Evolutionary conservation across 2,888 invertebrate genomes (phyloP).

Genomic region (Spilosoma lubricipeda): DNA sequence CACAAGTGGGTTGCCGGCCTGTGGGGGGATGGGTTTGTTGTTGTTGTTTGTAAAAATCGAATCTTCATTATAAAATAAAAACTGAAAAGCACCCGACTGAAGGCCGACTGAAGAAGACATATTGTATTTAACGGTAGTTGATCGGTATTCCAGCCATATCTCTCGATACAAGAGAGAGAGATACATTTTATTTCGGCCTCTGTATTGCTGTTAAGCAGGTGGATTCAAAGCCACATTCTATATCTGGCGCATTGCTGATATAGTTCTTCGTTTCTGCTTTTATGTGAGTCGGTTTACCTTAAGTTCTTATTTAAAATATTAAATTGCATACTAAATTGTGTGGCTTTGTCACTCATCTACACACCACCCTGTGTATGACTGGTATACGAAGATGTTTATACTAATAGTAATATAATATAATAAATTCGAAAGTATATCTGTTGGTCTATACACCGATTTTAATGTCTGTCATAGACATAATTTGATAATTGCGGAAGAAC

Average conservation of each 20-base stretch:
- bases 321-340: background rate
- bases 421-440: too few relatives aligned
- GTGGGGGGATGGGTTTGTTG: too few relatives aligned
- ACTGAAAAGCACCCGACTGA: slow-evolving; percentile 4
- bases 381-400: too few relatives aligned
- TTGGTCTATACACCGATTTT: too few relatives aligned
- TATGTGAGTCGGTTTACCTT: background rate
- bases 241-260: background rate
- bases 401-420: too few relatives aligned
- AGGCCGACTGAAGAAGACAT: background rate
- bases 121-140: slow-evolving; percentile 7
- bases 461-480: too few relatives aligned
- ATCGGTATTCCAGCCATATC: slow-evolving; percentile 16
- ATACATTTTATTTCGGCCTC: slow-evolving; percentile 8
- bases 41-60: too few relatives aligned
- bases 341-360: too few relatives aligned
- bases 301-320: background rate
- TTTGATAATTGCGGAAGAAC: too few relatives aligned
- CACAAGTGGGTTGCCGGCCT: too few relatives aligned
- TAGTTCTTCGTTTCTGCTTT: background rate
- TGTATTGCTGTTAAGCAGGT: slow-evolving; percentile 6
- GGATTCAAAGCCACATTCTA: background rate
- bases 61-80: slow-evolving; percentile 10
- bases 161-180: too few relatives aligned
- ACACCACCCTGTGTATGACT: too few relatives aligned